Base-by-base conservation (phyloP, 1,140 invertebrate species). In the Aphis craccivora region DNA sequence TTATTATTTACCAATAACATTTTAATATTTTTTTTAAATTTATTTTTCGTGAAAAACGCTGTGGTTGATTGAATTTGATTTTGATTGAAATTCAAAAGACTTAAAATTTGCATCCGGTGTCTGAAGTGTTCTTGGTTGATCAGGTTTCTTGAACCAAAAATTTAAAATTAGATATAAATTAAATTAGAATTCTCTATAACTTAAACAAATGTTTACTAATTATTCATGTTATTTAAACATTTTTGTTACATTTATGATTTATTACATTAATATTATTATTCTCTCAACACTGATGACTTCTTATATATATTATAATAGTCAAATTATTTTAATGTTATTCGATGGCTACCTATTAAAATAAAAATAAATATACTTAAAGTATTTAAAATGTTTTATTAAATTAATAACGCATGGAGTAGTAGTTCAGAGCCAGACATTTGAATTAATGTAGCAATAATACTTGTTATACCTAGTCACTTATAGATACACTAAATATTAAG, bases 101-200 rank as follows among this genome's bases (percentile, higher is more conserved):
- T 48, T 48, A 4, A 45, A 91, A 91, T 91, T 91, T 91, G 90
- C 67, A 91, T 91, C n/a, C 22, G 45, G 6, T 91, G 67, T 48
- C 43, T 20, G 30, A n/a, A 43, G 83, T 83, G 67, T 91, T 67
- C n/a, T 91, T 89, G 37, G 5, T n/a, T 43, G 25, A 43, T 91
- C 67, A 30, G 30, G 90, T 91, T 81, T 91, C 43, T 91, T 81
- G 43, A 91, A 91, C 67, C 43, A 83, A 91, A 81, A 91, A 90
- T 25, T 0, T 89, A 7, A 45, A 35, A 40, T 30, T n/a, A 11
- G n/a, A n/a, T 67, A n/a, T 67, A 67, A 67, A n/a, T n/a, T 67
- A 87, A 87, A 87, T 8, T 37, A 81, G 18, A 22, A 81, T 81
- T 81, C 76, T 9, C 20, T 35, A 0, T 81, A 37, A 37, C 22